Evolutionary conservation across 2,888 invertebrate species (phyloP).

Genomic region (Baccha elongata): DNA sequence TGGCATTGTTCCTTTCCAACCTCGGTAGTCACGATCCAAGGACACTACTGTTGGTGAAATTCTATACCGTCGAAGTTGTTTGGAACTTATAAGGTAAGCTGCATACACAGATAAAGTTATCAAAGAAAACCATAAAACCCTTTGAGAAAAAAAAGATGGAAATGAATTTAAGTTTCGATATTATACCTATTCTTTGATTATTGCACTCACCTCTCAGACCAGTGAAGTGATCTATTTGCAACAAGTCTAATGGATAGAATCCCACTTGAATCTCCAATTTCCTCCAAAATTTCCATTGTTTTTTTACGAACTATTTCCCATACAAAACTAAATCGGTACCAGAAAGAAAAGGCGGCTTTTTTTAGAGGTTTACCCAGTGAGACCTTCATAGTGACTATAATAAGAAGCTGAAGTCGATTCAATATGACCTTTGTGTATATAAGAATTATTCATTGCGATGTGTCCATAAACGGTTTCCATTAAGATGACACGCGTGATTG

Average conservation of each 20-base stretch:
- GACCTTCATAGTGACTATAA: slow-evolving; percentile 45
- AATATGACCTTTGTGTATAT: neutral
- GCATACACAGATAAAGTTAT: slow-evolving; percentile 76
- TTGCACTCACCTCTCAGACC: slow-evolving; percentile 75
- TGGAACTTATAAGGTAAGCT: slow-evolving; percentile 75
- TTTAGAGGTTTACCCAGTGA: slow-evolving; percentile 19
- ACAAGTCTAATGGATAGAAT: slow-evolving; percentile 77
- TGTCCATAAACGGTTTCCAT: slow-evolving; percentile 44
- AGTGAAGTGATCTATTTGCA: slow-evolving; percentile 76
- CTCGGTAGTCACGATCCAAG: slow-evolving; percentile 80
- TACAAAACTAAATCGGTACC: neutral
- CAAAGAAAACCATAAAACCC: slow-evolving; percentile 77
- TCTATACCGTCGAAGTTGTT: slow-evolving; percentile 77
- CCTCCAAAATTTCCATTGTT: slow-evolving; percentile 33
- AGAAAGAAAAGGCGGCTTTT: neutral
- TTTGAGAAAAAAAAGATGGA: slow-evolving; percentile 50
- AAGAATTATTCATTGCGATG: neutral
- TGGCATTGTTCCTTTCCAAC: slow-evolving; percentile 81
- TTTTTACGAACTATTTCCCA: neutral
- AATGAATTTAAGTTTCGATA: too few species aligned
- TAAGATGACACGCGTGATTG: slow-evolving; percentile 54
- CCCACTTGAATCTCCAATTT: slow-evolving; percentile 77
- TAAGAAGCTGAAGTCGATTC: too few species aligned
- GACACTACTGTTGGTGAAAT: slow-evolving; percentile 81
- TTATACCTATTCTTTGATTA: too few species aligned